Base-by-base conservation (phyloP, 2,888 invertebrate genomes). In the Tethea ocularis region DNA sequence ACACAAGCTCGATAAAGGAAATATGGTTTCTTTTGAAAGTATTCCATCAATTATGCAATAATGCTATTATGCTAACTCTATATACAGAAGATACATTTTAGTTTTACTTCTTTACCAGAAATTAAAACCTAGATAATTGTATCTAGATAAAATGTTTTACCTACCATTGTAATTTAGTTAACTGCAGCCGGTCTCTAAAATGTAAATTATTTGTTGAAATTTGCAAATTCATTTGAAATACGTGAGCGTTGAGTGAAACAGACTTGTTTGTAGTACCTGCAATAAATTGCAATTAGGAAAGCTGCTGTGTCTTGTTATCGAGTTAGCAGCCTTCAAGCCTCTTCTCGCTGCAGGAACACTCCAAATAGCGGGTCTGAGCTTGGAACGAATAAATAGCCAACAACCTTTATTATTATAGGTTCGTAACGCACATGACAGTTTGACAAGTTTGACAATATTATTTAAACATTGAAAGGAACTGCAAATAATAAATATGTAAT, bases 211-310 rank as follows among this genome's bases (percentile, higher is more conserved):
- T 83, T 74, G 80, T 82, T 84, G 84, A 85, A 85, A 88, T 87
- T 85, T 80, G 77, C 86, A 86, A 89, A 91, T 91, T 90, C 91
- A 91, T 91, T 90, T 86, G 89, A 91, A 92, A 91, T 91, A 91
- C 89, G 88, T 89, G 87, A 87, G 87, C 88, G 86, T 86, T 81
- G 87, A 86, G 88, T 85, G 87, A 86, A 83, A 84, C 85, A 84
- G 89, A 84, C 86, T 91, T 88, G 91, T 89, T 88, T 88, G 89
- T 89, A 91, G 91, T 89, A 91, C 92, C 91, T 93, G 92, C 90
- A 92, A 93, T 91, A 92, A 93, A 91, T 91, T 91, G 92, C 91
- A 93, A 92, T 92, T 91, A 92, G 89, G 88, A 89, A 85, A 89
- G 87, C 91, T 86, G 89, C 88, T 90, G 88, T 86, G 88, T 91